Base-by-base conservation (phyloP, 2,888 invertebrate species). In the Tholera decimalis region DNA sequence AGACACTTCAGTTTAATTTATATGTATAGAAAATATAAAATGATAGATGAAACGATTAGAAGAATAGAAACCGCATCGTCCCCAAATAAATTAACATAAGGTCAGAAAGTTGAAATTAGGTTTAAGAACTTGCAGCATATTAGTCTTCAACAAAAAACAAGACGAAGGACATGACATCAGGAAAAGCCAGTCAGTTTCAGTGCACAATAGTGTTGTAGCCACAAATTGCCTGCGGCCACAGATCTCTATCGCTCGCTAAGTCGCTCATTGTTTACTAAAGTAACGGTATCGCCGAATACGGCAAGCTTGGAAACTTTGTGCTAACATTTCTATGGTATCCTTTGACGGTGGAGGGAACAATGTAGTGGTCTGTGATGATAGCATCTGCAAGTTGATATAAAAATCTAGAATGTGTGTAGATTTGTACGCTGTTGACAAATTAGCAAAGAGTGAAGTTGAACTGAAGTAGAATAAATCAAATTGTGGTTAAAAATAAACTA, bases 231-330 rank as follows among this genome's bases (percentile, higher is more conserved):
- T 18, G 50, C 56, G 58, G 68, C 59, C 41, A 63, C 70, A 73
- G 82, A 83, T 83, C 68, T 50, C 50, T 77, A 83, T 83, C 81
- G 61, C n/a, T 57, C 39, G 53, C 63, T 77, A 78, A 75, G 62
- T 69, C 41, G 72, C 41, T 61, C 77, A 83, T 83, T 83, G 83
- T 83, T 75, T 82, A 77, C 69, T 61, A 62, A 61, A 60, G 47
- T 80, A 83, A 80, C 83, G 82, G 83, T 73, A 83, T 50, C 54
- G 51, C 65, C 67, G 22, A 80, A 80, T 80, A 80, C 60, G 69
- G 75, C 24, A 22, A 67, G 60, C 56, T 70, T 70, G 41, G 79
- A 58, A 69, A 61, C 61, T 69, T 47, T 44, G 73, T 66, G 46
- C 44, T 22, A 51, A 75, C 63, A 53, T 53, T 72, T 56, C 37